Conservation (phyloP, 2,113 vertebrate genomes). For the Todiramphus saurophagus region DNA sequence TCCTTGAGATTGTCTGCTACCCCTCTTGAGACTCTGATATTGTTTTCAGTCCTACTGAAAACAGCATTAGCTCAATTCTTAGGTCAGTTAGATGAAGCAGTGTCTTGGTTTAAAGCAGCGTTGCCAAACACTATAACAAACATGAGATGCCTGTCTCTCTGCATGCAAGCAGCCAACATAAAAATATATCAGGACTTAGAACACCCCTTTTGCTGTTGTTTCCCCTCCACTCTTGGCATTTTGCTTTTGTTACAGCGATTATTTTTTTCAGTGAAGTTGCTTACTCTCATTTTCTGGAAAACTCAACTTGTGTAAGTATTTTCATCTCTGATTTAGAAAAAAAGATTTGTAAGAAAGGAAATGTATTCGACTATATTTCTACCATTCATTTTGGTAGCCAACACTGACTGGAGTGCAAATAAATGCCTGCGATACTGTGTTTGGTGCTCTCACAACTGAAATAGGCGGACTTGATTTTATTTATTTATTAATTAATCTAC, state of each 20-base stretch:
- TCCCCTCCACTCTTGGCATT: neutral
- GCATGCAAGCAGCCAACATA: neutral
- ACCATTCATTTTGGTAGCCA: neutral
- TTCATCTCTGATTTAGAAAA: neutral
- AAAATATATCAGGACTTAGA: neutral
- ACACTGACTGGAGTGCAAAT: neutral
- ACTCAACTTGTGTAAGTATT: rapidly evolving
- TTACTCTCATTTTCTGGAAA: neutral
- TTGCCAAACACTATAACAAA: neutral
- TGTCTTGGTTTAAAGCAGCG: neutral
- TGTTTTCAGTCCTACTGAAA: neutral
- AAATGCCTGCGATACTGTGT: neutral
- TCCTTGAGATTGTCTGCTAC: neutral
- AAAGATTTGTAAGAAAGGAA: neutral
- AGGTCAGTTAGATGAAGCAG: neutral
- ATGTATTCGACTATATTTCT: neutral
- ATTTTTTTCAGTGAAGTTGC: neutral
- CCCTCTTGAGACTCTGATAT: neutral
- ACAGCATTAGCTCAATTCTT: neutral
- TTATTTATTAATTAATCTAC: neutral
- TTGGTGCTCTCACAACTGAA: neutral
- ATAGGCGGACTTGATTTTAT: neutral
- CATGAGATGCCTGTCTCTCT: neutral
- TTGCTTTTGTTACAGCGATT: neutral
- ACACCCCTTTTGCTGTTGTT: neutral